Conservation (phyloP, 1,140 invertebrate species). For the Globodera ellingtonae region DNA sequence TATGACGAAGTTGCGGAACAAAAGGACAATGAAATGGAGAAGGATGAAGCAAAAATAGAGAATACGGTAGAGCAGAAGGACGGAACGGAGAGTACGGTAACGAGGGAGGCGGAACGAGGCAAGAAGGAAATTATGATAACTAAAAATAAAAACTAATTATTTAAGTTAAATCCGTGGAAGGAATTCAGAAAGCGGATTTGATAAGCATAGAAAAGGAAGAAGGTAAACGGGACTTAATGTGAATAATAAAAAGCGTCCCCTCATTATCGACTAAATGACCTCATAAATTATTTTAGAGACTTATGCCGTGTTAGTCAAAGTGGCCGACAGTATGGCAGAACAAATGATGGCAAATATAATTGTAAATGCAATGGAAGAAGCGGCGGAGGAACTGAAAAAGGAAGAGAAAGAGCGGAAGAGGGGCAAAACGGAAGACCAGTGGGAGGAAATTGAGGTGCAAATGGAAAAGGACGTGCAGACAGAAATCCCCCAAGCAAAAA, state of each 20-base stretch:
- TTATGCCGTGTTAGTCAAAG: slow-evolving; percentile 60
- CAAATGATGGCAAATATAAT: slow-evolving; percentile 58
- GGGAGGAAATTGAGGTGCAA: not conserved
- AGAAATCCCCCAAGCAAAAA: not conserved
- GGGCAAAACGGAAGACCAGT: not conserved
- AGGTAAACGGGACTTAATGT: slow-evolving; percentile 7
- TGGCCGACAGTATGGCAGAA: slow-evolving; percentile 57
- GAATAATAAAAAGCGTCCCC: no score
- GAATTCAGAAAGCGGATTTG: not conserved
- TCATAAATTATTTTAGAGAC: slow-evolving; percentile 43
- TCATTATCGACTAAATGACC: no score
- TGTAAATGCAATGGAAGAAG: slow-evolving; percentile 52
- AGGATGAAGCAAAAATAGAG: not conserved
- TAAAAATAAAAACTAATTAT: not conserved
- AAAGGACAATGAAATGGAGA: not conserved
- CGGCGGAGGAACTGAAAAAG: not conserved
- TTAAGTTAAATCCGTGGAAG: not conserved
- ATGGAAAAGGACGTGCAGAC: not conserved
- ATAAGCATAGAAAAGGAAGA: slow-evolving; percentile 25
- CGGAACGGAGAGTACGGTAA: not conserved
- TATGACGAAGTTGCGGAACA: slow-evolving; percentile 33
- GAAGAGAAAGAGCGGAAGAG: not conserved
- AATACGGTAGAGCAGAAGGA: not conserved
- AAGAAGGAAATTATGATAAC: not conserved
- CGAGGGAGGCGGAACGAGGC: not conserved